Evolutionary conservation across 1,140 invertebrate species (phyloP).

Genomic region (Calephelis nemesis): DNA sequence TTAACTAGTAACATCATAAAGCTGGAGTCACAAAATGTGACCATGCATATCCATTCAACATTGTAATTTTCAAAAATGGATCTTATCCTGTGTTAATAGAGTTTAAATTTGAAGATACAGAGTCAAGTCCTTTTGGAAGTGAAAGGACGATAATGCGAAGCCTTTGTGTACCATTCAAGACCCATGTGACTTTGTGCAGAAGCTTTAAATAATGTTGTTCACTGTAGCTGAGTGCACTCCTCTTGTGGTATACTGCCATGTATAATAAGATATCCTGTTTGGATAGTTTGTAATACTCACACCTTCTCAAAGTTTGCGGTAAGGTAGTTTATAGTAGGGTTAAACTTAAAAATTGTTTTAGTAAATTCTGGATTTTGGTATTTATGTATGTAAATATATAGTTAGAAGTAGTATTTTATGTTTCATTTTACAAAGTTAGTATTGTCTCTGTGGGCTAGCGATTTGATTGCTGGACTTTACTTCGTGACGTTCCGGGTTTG

Average conservation of each 20-base stretch:
- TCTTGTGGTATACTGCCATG: slow-evolving; percentile 30
- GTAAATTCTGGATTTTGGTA: no score
- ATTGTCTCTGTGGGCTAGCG: no score
- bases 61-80: neutral
- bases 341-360: no score
- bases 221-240: slow-evolving; percentile 39
- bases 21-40: slow-evolving; percentile 16
- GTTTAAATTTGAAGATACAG: slow-evolving; percentile 13
- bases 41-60: slow-evolving; percentile 3
- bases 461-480: no score
- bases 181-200: slow-evolving; percentile 35
- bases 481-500: no score
- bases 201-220: slow-evolving; percentile 41
- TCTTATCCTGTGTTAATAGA: slow-evolving; percentile 1
- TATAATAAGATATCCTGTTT: slow-evolving; percentile 30
- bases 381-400: no score
- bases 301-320: neutral
- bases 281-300: slow-evolving; percentile 16
- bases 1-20: slow-evolving; percentile 15
- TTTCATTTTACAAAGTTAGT: no score
- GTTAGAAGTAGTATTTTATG: no score
- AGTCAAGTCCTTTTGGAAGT: slow-evolving; percentile 21
- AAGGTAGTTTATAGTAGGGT: no score
- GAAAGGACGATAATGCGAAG: slow-evolving; percentile 18
- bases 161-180: slow-evolving; percentile 29